Evolutionary conservation across 2,113 vertebrate genomes (phyloP).

Genomic region (Microcebus jonahi): DNA sequence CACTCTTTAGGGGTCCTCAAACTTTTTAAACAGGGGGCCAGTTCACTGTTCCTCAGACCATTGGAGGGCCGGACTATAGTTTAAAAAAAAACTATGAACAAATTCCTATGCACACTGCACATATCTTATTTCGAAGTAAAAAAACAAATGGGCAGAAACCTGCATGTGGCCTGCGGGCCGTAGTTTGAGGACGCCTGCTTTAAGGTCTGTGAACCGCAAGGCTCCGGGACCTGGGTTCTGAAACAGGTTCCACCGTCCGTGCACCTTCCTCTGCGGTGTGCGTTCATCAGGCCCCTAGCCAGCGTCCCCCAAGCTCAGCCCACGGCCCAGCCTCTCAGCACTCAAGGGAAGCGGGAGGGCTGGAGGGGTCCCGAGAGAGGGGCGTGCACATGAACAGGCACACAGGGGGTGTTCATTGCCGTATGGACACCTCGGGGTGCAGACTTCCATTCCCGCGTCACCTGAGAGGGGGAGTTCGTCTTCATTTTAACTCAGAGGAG

Average conservation of each 20-base stretch:
- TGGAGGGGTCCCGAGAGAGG: neutral
- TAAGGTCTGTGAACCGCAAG: neutral
- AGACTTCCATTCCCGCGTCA: neutral
- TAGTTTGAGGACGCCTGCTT: too few relatives aligned
- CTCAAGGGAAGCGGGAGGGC: neutral
- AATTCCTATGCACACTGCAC: too few relatives aligned
- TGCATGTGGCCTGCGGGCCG: too few relatives aligned
- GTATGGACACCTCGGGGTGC: neutral
- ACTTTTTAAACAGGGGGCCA: too few relatives aligned
- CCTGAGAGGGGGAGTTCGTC: neutral
- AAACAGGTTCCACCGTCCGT: neutral
- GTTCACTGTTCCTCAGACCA: too few relatives aligned
- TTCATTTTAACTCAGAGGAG: neutral
- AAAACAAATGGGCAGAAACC: too few relatives aligned
- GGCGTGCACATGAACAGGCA: neutral
- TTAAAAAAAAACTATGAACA: too few relatives aligned
- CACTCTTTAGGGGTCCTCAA: neutral
- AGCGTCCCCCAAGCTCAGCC: neutral
- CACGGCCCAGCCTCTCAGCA: neutral
- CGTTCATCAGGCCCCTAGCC: neutral
- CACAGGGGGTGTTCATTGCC: rapidly evolving
- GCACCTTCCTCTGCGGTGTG: neutral
- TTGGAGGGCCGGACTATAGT: too few relatives aligned
- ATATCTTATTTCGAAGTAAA: too few relatives aligned
- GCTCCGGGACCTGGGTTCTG: neutral